Base-by-base conservation (phyloP, 1,140 invertebrate species). In the Manduca sexta region DNA sequence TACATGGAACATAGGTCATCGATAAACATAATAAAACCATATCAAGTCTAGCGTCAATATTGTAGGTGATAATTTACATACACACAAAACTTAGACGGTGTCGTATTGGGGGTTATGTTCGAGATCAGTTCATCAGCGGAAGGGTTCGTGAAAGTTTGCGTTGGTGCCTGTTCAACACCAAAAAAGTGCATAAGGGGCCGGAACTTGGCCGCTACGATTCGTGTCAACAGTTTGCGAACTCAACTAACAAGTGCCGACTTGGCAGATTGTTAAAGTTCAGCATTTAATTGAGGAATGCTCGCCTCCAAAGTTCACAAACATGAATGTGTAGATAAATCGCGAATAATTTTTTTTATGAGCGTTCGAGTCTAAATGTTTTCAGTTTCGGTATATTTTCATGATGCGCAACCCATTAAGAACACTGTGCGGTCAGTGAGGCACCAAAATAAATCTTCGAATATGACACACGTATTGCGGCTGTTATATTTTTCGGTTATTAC, bases 151-250 rank as follows among this genome's bases (percentile, higher is more conserved):
- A 49, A 60, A 50, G 45, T 67, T 68, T 62, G 42, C 45, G 56
- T 12, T 35, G 11, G 33, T 49, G 57, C 44, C 41, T 56, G 58
- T 66, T 64, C 51, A 55, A 58, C 40, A 58, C 59, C 56, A 63
- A 71, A 78, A 76, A 70, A 67, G 57, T 62, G 56, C 53, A 59
- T 53, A 68, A 69, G 67, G 61, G 56, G 62, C 49, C 55, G 54
- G 55, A 72, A 75, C 53, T 74, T 63, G 56, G 54, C 48, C 49
- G 41, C 45, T 44, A 43, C 49, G 48, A 63, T 59, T 56, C 64
- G 57, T 62, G 70, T 73, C 63, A 64, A 69, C 61, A 66, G 64
- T 70, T 73, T 56, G 59, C 60, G 52, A 76, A 74, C 60, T 74
- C 51, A 38, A 73, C 71, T 73, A 76, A 74, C 69, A 65, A 73